phyloP scores from a whole-genome alignment of 2,888 invertebrate species.

The Pristionchus entomophagus region DNA sequence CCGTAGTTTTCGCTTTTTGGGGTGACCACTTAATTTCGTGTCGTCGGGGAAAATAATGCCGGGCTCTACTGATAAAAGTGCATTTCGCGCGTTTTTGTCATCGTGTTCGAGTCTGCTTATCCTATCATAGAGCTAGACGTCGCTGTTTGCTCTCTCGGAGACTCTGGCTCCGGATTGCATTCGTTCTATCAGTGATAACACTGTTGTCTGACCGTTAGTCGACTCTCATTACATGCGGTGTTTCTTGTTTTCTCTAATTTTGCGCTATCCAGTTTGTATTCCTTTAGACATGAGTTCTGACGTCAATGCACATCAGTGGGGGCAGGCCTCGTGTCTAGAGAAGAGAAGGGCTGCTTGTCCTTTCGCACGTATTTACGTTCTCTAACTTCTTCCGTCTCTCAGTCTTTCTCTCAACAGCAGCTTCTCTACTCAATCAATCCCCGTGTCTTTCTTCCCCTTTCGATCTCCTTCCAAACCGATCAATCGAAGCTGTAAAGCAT shows the following conservation, averaged over 20 bases:
- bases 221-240: neutral
- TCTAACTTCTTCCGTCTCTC: conserved; percentile 20
- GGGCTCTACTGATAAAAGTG: too few species aligned
- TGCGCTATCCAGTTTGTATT: neutral
- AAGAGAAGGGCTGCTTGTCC: conserved; percentile 4
- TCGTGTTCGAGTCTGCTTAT: neutral
- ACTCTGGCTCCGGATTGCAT: neutral
- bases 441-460: conserved; percentile 12
- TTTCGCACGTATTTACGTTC: conserved; percentile 20
- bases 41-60: too few species aligned
- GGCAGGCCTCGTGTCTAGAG: conserved; percentile 5
- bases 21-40: too few species aligned
- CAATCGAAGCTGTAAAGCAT: conserved; percentile 27
- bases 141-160: neutral
- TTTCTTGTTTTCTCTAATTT: neutral
- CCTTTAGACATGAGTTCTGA: neutral
- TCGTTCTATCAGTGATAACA: conserved; percentile 7
- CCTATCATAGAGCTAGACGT: neutral
- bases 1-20: too few species aligned
- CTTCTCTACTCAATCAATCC: conserved; percentile 17
- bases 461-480: conserved; percentile 17
- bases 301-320: neutral
- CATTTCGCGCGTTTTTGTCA: conserved; percentile 20
- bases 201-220: neutral
- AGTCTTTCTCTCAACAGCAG: conserved; percentile 11